A percentile compares a stretch with the other conserved stretches of the same genome.
Conservation (phyloP, 2,797 vertebrate genomes). For the Characodon lateralis region DNA sequence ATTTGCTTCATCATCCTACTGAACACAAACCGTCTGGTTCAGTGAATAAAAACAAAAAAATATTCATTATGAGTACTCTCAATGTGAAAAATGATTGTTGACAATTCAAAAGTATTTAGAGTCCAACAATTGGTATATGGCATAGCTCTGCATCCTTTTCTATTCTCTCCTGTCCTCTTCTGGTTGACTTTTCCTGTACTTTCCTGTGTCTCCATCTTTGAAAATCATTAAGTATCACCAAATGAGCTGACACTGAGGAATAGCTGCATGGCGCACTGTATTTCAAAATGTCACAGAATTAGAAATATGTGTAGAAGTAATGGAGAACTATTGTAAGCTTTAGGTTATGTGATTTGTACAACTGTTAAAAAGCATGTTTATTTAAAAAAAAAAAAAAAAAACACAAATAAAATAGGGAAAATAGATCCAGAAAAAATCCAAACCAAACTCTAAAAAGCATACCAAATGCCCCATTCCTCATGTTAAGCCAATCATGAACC, state of each 20-base stretch:
- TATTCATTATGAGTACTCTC: slow-evolving; percentile 42
- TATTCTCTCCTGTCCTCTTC: slow-evolving; percentile 28
- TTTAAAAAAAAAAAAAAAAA: too few relatives aligned
- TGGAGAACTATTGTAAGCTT: slow-evolving; percentile 33
- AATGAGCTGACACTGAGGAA: slow-evolving; percentile 69
- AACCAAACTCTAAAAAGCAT: neutral
- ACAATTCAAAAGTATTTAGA: slow-evolving; percentile 5
- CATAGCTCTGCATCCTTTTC: slow-evolving; percentile 30
- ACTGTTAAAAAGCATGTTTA: neutral
- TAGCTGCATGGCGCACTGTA: slow-evolving; percentile 56
- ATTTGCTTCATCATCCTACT: slow-evolving; percentile 5
- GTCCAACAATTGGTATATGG: slow-evolving; percentile 19
- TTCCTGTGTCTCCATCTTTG: slow-evolving; percentile 39
- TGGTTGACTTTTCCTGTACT: slow-evolving; percentile 23
- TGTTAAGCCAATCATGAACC: neutral
- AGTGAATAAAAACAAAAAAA: slow-evolving; percentile 33
- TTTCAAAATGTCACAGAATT: slow-evolving; percentile 69
- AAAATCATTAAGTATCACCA: slow-evolving; percentile 65
- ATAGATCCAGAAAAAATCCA: neutral
- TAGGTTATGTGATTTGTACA: slow-evolving; percentile 14
- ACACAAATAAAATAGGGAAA: too few relatives aligned
- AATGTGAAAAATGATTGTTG: slow-evolving; percentile 22
- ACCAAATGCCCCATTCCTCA: neutral
- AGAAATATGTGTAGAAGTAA: slow-evolving; percentile 48
- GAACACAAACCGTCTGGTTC: slow-evolving; percentile 8